Conservation (phyloP, 2,888 invertebrate genomes). For the Diadegma fenestrale region DNA sequence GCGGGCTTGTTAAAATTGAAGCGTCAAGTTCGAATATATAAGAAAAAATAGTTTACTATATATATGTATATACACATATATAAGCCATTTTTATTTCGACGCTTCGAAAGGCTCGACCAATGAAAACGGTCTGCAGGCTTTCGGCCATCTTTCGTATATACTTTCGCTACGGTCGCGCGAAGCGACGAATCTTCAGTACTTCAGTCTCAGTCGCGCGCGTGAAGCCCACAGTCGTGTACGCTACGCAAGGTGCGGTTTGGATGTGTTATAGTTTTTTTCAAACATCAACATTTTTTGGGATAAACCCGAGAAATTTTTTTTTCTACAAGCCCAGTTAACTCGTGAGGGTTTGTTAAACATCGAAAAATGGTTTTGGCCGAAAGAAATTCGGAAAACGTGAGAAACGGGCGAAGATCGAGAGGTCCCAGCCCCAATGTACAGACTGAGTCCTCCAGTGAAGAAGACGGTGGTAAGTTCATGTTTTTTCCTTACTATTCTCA, state of each 20-base stretch:
- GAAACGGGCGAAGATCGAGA: constrained; percentile 95
- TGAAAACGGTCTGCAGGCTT: constrained; percentile 50
- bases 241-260: constrained; percentile 77
- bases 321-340: constrained; percentile 16
- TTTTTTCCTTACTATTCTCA: constrained; percentile 15
- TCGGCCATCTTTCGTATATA: constrained; percentile 76
- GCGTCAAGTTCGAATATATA: constrained; percentile 63
- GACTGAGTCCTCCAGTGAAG: constrained; percentile 94
- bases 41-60: constrained; percentile 31
- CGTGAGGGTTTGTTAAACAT: constrained; percentile 41
- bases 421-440: constrained; percentile 96
- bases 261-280: constrained; percentile 41
- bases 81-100: constrained; percentile 68
- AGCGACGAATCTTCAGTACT: constrained; percentile 62
- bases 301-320: constrained; percentile 35
- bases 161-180: constrained; percentile 82
- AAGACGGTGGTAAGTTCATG: constrained; percentile 90
- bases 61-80: constrained; percentile 31
- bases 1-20: constrained; percentile 15
- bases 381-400: constrained; percentile 92
- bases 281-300: constrained; percentile 10
- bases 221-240: constrained; percentile 70
- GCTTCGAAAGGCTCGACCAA: constrained; percentile 65
- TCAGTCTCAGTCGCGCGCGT: constrained; percentile 66
- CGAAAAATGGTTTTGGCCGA: constrained; percentile 94